Conservation (phyloP, 92 coral and sea anemone genomes). For the Umimayanthus chanpuru region DNA sequence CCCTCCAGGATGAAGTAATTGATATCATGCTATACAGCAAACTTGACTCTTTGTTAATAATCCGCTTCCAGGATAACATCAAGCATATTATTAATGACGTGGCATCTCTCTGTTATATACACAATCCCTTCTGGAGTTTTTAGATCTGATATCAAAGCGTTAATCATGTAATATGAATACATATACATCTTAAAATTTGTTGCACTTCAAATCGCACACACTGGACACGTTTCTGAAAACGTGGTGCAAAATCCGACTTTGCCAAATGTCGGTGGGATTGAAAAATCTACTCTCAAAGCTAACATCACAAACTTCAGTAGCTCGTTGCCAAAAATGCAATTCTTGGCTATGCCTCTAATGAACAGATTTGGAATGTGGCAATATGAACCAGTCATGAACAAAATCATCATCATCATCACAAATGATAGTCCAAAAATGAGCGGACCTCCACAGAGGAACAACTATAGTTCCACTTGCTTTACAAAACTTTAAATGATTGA, state of each 20-base stretch:
- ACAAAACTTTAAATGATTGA: constrained; percentile 43
- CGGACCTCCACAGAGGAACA: constrained; percentile 62
- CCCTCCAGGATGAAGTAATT: too few relatives aligned
- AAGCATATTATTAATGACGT: too few relatives aligned
- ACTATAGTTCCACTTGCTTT: constrained; percentile 48
- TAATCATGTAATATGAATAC: too few relatives aligned
- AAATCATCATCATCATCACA: constrained; percentile 54
- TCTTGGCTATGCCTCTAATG: constrained; percentile 37
- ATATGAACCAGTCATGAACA: constrained; percentile 39
- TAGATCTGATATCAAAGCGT: too few relatives aligned
- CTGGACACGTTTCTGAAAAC: constrained; percentile 12
- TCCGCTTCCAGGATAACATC: too few relatives aligned
- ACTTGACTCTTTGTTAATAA: too few relatives aligned
- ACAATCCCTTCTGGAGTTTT: too few relatives aligned
- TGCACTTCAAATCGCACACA: too few relatives aligned
- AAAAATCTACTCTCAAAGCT: constrained; percentile 59
- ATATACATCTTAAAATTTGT: not conserved
- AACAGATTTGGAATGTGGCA: constrained; percentile 48
- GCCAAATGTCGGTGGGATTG: constrained; percentile 3
- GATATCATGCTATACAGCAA: too few relatives aligned
- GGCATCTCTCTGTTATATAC: too few relatives aligned
- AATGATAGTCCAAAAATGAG: constrained; percentile 64
- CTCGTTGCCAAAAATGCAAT: constrained; percentile 48
- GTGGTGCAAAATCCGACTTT: constrained; percentile 21
- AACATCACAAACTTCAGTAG: constrained; percentile 47